Base-by-base conservation (phyloP, 2,797 vertebrate species). In the Moxostoma hubbsi region DNA sequence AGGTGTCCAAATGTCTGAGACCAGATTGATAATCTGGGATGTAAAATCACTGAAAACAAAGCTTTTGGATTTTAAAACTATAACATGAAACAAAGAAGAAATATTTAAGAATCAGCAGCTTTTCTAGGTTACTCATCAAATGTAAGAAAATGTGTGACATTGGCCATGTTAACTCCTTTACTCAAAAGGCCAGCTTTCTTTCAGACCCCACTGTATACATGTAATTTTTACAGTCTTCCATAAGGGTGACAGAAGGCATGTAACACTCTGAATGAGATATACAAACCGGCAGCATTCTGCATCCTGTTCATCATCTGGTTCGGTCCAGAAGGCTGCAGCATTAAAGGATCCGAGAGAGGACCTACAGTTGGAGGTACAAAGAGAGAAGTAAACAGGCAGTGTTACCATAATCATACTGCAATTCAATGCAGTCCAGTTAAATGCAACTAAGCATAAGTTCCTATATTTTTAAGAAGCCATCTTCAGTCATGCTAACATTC, bases 281-380 rank as follows among this genome's bases (percentile, higher is more conserved):
- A 81, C 85, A 46, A 85, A 94, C 93, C 92, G 89, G 87, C 47
- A 68, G 92, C 90, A 81, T 87, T 92, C 89, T 95, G 94, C 93
- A 98, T 95, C 76, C 97, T 95, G 89, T 94, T 96, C 88, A 95
- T 95, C 92, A 99, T 96, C 89, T 96, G 97, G 89, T 94, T 97
- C 89, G 96, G 96, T 91, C 95, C 96, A 83, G 87, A 86, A 70
- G 95, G 93, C 88, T 96, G 94, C 90, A 98, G 95, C 91, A 97
- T 92, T 63, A 93, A 87, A 45, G 95, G 94, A 80, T 98, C 98
- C 55, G 96, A 88, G 36, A 97, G 91, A 65, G 97, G 96, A 61
- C 97, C 97, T 99, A 80, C 65, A 87, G 79, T 61, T 77, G 82
- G 13, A 80, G 4, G 47, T 7, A 18, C 3, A 57, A 67, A 64